Base-by-base conservation (phyloP, 2,113 vertebrate genomes). In the Corapipo altera region DNA sequence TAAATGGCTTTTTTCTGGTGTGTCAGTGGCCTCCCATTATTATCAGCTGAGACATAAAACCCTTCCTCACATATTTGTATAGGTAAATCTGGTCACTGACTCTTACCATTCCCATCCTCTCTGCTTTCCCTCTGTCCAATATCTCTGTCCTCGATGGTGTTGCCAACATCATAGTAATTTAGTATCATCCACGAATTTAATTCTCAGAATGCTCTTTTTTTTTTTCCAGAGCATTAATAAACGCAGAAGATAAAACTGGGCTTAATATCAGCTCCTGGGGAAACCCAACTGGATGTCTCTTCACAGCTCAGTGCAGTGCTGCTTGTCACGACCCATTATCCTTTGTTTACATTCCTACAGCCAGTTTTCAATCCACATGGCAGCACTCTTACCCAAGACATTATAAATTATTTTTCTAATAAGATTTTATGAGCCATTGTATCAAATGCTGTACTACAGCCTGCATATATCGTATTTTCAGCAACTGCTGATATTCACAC, bases 161-260 rank as follows among this genome's bases (percentile, higher is more conserved):
- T 61, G 65, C 77, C 55, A 67, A 11, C 22, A 81, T 43, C 55
- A 52, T 49, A 92, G 43, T 77, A 77, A 89, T 88, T 82, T 59
- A 85, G 24, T 61, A 75, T 81, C 69, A 89, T 81, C 65, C 69
- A 44, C 69, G 2, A 94, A 78, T 90, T 92, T 92, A 77, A 75
- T 81, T 92, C 73, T 92, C 83, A 69, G 88, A 52, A 89, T 81
- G 32, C 46, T 94, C 55, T 33, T 75, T 37, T 89, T 37, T 89
- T 72, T 95, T 96, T 94, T 91, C 65, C 83, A 89, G 83, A 77
- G 70, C 72, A 75, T 91, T 95, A 92, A 91, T 62, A 94, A 93
- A 90, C 64, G 80, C 49, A 32, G 92, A 84, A 96, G 96, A 91
- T 90, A 81, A 86, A 92, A 69, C 88, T 61, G 48, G 70, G 62